Evolutionary conservation across 2,113 vertebrate species (phyloP).

Genomic region (Ochotona princeps): DNA sequence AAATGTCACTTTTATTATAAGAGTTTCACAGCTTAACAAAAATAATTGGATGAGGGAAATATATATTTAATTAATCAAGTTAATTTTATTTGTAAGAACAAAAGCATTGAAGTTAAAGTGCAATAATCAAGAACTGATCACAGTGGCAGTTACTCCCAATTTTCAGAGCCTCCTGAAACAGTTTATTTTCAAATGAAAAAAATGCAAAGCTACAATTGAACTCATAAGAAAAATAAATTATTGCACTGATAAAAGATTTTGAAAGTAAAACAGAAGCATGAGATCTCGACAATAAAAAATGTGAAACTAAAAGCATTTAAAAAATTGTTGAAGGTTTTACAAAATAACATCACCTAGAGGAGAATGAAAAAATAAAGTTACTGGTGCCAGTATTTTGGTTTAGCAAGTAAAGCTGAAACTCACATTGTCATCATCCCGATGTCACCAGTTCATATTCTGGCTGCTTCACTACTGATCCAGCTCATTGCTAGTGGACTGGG

Average conservation of each 20-base stretch:
- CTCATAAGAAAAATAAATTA: not conserved
- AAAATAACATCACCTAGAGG: not conserved
- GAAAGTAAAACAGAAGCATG: not conserved
- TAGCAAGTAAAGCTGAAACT: too few relatives aligned
- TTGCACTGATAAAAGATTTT: not conserved
- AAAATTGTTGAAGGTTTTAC: not conserved
- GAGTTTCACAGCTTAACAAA: not conserved
- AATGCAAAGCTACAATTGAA: constrained; percentile 30
- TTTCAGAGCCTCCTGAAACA: not conserved
- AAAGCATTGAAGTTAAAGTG: not conserved
- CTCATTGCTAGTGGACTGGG: too few relatives aligned
- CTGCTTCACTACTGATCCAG: too few relatives aligned
- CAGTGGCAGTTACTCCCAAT: constrained; percentile 8
- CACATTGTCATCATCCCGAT: too few relatives aligned
- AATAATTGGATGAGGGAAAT: not conserved
- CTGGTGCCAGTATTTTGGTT: not conserved
- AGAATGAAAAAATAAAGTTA: not conserved
- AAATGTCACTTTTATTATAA: constrained; percentile 1
- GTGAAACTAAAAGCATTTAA: not conserved
- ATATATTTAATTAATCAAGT: not conserved
- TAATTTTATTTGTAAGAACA: not conserved
- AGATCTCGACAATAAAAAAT: not conserved
- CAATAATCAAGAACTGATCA: not conserved
- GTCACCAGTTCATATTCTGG: too few relatives aligned
- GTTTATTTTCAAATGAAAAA: not conserved